Conservation (phyloP, 1,140 invertebrate species). For the Mercenaria mercenaria region DNA sequence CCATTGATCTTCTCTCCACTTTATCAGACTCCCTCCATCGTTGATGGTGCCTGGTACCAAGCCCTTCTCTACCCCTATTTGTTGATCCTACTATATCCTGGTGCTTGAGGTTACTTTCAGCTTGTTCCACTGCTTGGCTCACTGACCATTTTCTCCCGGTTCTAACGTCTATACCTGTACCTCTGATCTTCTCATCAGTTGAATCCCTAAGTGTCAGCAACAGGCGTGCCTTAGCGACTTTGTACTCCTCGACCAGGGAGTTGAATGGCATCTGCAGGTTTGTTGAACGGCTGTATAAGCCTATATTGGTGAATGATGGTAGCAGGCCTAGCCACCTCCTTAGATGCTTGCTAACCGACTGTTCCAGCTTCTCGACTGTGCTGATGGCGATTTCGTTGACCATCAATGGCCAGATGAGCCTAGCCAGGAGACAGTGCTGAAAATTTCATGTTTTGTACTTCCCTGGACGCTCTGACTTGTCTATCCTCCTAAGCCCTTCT, state of each 20-base stretch:
- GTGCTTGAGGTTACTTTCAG: not conserved
- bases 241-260: slow-evolving; percentile 49
- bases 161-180: slow-evolving; percentile 20
- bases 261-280: slow-evolving; percentile 56
- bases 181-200: not conserved
- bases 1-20: not conserved
- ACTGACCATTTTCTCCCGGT: slow-evolving; percentile 42
- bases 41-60: not conserved
- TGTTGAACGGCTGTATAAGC: slow-evolving; percentile 50
- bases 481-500: slow-evolving; percentile 36
- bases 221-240: slow-evolving; percentile 12
- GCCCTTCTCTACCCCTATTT: not conserved
- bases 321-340: not conserved
- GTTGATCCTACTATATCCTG: slow-evolving; percentile 16
- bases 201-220: not conserved
- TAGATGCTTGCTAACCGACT: slow-evolving; percentile 30
- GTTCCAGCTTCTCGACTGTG: slow-evolving; percentile 44
- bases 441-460: slow-evolving; percentile 45
- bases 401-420: slow-evolving; percentile 44
- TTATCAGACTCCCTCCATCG: not conserved
- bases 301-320: slow-evolving; percentile 56
- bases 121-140: slow-evolving; percentile 3
- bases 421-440: slow-evolving; percentile 18
- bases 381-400: slow-evolving; percentile 23
- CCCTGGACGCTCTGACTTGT: not conserved